These are phyloP conservation scores for Apis dorsata DNA, from an alignment of 1,140 invertebrate species.

Conservation along the genomic window DNA sequence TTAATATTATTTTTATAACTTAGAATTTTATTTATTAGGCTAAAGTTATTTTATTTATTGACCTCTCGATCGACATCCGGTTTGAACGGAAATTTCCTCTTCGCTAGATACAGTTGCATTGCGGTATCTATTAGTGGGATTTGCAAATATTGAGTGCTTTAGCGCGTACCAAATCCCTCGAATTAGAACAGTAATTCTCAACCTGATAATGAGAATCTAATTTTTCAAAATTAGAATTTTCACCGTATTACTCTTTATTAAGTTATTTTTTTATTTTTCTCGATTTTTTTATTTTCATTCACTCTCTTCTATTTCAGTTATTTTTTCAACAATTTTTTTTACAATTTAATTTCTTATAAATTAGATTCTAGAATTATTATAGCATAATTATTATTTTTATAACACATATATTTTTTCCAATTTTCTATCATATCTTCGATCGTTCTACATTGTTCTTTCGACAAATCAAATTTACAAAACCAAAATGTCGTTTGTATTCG, in stretches of 20 bases:
- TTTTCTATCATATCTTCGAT: no score
- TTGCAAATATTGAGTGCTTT: slow-evolving; percentile 21
- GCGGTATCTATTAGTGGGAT: slow-evolving; percentile 19
- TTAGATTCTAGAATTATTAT: no score
- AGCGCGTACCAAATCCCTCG: slow-evolving; percentile 3
- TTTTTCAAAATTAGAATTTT: background rate
- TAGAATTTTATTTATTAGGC: background rate
- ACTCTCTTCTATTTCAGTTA: background rate
- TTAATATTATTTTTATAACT: background rate
- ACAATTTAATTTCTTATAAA: no score
- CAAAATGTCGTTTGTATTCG: background rate
- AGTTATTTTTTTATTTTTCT: no score
- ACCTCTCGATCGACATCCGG: background rate
- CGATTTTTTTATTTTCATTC: background rate
- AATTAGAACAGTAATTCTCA: slow-evolving; percentile 11
- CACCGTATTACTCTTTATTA: no score
- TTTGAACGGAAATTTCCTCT: background rate
- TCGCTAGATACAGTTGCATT: background rate
- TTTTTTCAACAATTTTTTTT: no score
- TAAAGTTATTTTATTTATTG: background rate
- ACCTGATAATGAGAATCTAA: background rate
- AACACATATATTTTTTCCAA: no score
- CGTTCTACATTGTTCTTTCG: no score
- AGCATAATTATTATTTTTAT: no score
- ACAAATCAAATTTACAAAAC: background rate